A percentile compares a stretch with the other conserved stretches of the same genome.
Conservation (phyloP, 2,113 vertebrate genomes). For the Gambusia holbrooki region DNA sequence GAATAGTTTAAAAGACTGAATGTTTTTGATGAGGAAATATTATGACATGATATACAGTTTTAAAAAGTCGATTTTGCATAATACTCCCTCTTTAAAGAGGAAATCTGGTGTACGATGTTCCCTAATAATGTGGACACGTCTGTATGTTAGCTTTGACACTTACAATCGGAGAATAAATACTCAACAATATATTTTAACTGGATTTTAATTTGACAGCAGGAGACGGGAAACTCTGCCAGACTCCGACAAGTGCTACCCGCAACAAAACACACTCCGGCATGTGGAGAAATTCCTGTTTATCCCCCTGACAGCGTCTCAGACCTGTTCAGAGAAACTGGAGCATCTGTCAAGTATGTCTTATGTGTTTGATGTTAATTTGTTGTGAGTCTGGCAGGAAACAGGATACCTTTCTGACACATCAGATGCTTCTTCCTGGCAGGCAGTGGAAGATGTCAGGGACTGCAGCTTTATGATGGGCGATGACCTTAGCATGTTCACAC, state of each 20-base stretch:
- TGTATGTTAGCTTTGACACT: not conserved
- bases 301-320: not conserved
- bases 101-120: not conserved
- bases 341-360: conserved; percentile 19
- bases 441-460: fast-evolving
- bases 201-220: not conserved
- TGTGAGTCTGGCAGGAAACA: conserved; percentile 44
- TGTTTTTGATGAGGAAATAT: too few relatives aligned
- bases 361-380: conserved; percentile 51
- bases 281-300: conserved; percentile 20
- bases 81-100: not conserved
- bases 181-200: not conserved
- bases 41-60: too few relatives aligned
- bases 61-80: too few relatives aligned
- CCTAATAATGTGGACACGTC: not conserved
- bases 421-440: conserved; percentile 31
- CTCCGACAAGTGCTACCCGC: not conserved
- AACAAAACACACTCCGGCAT: conserved; percentile 37
- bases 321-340: conserved; percentile 41
- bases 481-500: conserved; percentile 16
- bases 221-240: not conserved
- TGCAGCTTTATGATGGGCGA: not conserved
- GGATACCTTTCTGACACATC: conserved; percentile 42
- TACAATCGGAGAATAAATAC: not conserved
- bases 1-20: too few relatives aligned